Conservation (phyloP, 2,797 vertebrate genomes). For the Dryobates pubescens region DNA sequence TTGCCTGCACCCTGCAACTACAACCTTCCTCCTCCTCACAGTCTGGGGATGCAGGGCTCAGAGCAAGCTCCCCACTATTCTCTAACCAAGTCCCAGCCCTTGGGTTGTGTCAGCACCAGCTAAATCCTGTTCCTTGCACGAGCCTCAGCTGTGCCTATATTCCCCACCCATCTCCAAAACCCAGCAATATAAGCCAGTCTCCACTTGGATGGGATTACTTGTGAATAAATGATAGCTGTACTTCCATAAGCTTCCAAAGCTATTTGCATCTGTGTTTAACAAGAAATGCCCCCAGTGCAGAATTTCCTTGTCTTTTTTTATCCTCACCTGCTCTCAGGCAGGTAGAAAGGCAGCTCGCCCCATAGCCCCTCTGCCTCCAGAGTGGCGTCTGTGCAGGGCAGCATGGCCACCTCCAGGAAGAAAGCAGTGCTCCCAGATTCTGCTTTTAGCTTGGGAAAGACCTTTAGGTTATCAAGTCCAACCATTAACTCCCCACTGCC, state of each 20-base stretch:
- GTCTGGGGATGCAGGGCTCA: rapidly evolving
- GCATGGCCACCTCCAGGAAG: rapidly evolving
- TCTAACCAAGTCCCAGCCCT: not conserved
- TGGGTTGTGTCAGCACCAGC: not conserved
- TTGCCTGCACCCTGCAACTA: not conserved
- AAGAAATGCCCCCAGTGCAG: not conserved
- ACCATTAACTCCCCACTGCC: not conserved
- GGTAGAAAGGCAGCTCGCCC: not conserved
- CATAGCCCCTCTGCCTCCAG: not conserved
- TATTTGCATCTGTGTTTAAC: not conserved
- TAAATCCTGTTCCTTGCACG: not conserved
- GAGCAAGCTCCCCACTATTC: not conserved
- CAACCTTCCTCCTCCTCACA: rapidly evolving
- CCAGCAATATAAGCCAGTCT: not conserved
- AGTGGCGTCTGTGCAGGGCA: not conserved
- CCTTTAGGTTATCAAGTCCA: not conserved
- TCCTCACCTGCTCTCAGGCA: not conserved
- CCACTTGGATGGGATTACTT: not conserved
- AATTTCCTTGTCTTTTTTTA: not conserved
- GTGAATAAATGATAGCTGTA: not conserved
- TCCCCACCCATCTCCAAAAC: not conserved
- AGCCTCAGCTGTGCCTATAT: not conserved
- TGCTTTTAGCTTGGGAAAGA: not conserved
- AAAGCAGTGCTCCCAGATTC: not conserved
- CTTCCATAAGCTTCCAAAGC: not conserved